Evolutionary conservation across 2,113 vertebrate genomes (phyloP).

Genomic region (Chlorodrepanis virens): DNA sequence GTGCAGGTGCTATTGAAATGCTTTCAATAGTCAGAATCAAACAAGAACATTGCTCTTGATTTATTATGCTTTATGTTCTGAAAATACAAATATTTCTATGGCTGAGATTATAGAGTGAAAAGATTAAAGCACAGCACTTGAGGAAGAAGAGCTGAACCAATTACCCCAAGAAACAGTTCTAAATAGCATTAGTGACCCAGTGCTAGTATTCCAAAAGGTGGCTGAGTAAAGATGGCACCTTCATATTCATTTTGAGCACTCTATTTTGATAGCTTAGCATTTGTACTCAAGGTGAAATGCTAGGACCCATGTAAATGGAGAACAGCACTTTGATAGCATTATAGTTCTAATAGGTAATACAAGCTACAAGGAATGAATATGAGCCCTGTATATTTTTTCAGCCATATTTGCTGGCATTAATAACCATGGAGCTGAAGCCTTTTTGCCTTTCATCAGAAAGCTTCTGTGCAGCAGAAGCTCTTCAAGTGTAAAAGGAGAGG

Average conservation of each 20-base stretch:
- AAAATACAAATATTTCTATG: slow-evolving; percentile 10
- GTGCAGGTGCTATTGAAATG: neutral
- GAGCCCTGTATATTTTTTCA: neutral
- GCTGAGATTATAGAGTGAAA: neutral
- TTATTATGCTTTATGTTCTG: neutral
- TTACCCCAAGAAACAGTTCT: slow-evolving; percentile 1
- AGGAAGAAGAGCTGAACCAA: neutral
- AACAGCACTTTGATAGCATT: neutral
- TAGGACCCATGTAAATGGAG: neutral
- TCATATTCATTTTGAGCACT: neutral
- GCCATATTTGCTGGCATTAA: neutral
- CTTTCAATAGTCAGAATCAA: neutral
- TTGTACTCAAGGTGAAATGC: neutral
- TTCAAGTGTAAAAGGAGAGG: neutral
- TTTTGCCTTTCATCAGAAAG: neutral
- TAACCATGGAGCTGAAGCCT: neutral
- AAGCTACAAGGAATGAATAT: neutral
- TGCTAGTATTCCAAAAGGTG: neutral
- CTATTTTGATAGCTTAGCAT: slow-evolving; percentile 1
- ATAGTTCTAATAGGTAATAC: neutral
- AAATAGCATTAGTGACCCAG: neutral
- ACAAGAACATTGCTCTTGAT: neutral
- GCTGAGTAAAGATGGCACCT: neutral
- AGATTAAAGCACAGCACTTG: slow-evolving; percentile 12
- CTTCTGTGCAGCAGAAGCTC: neutral